Evolutionary conservation across 2,888 invertebrate species (phyloP).

Genomic region (Latheticus oryzae): DNA sequence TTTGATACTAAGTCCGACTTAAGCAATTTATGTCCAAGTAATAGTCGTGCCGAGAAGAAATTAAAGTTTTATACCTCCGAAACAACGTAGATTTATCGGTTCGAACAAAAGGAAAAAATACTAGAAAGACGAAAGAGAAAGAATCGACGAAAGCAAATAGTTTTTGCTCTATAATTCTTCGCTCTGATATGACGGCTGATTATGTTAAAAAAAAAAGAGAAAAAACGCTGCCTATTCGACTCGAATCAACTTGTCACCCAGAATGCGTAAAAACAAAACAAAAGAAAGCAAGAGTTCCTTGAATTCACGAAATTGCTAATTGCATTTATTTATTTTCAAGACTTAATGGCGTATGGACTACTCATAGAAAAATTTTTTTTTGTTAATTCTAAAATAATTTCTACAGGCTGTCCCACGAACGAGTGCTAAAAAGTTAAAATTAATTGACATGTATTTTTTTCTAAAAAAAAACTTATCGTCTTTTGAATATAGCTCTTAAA

Average conservation of each 20-base stretch:
- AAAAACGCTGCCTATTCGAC: slow-evolving; percentile 4
- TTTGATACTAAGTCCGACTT: slow-evolving; percentile 39
- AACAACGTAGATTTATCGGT: slow-evolving; percentile 34
- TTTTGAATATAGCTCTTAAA: too few relatives aligned
- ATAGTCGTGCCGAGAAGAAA: slow-evolving; percentile 39
- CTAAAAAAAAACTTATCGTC: too few relatives aligned
- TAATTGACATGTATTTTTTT: too few relatives aligned
- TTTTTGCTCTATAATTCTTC: slow-evolving; percentile 13
- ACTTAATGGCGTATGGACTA: too few relatives aligned
- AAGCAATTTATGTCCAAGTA: slow-evolving; percentile 41
- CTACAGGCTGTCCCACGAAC: too few relatives aligned
- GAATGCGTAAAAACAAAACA: slow-evolving; percentile 5
- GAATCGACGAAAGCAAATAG: slow-evolving; percentile 13
- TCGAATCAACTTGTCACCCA: slow-evolving; percentile 14
- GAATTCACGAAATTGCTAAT: too few relatives aligned
- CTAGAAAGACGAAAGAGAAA: slow-evolving; percentile 3
- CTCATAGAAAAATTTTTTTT: too few relatives aligned
- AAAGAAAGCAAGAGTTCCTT: too few relatives aligned
- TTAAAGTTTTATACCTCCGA: slow-evolving; percentile 39
- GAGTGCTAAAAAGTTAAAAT: too few relatives aligned
- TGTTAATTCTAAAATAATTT: too few relatives aligned
- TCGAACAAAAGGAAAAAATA: neutral
- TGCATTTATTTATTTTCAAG: too few relatives aligned
- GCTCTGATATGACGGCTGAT: slow-evolving; percentile 10
- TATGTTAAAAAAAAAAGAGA: slow-evolving; percentile 8